Percentiles rank a stretch among this genome's conserved stretches.
phyloP scores from a whole-genome alignment of 2,888 invertebrate genomes.

The Tridacna gigas region DNA sequence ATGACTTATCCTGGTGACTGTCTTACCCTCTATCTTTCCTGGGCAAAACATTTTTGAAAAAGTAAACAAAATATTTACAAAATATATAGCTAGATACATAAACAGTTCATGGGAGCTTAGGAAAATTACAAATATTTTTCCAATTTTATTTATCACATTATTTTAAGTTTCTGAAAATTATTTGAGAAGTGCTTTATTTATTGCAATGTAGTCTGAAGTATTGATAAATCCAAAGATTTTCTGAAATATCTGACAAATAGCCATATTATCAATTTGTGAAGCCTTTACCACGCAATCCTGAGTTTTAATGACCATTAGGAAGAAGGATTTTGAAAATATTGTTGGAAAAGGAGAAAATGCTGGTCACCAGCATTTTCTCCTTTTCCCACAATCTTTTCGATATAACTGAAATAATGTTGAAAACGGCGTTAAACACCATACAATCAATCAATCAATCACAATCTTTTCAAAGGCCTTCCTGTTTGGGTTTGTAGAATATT shows the following conservation, averaged over 20 bases:
- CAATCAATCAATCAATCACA: too few relatives aligned
- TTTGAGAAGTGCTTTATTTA: not conserved
- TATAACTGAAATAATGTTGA: too few relatives aligned
- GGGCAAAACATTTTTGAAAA: not conserved
- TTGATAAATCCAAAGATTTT: not conserved
- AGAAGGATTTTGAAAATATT: too few relatives aligned
- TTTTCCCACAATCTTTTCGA: too few relatives aligned
- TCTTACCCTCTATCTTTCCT: not conserved
- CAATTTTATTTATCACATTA: not conserved
- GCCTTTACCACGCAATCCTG: too few relatives aligned
- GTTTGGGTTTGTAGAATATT: not conserved
- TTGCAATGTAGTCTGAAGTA: not conserved
- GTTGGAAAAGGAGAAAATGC: too few relatives aligned
- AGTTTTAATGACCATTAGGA: too few relatives aligned
- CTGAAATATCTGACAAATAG: not conserved
- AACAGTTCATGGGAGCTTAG: not conserved
- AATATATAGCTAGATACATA: not conserved
- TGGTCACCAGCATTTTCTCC: too few relatives aligned
- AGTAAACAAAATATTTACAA: not conserved
- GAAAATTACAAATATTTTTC: not conserved
- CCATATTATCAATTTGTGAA: too few relatives aligned
- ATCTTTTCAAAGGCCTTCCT: too few relatives aligned
- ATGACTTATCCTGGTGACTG: too few relatives aligned
- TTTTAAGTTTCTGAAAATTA: not conserved
- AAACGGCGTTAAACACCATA: too few relatives aligned